Percentiles rank a stretch among this genome's conserved stretches.
Conservation (phyloP, 1,140 invertebrate genomes). For the Littorina saxatilis region DNA sequence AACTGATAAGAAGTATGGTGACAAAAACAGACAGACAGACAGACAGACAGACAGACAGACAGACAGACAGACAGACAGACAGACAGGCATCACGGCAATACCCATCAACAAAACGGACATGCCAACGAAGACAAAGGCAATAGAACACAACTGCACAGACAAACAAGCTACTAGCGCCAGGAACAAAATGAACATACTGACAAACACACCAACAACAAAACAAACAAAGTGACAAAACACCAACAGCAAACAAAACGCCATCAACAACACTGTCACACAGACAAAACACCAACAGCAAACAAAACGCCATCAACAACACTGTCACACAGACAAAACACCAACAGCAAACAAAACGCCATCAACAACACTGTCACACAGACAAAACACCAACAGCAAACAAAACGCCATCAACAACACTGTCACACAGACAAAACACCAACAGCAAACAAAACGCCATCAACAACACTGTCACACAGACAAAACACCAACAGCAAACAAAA, state of each 20-base stretch:
- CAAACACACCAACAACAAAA: neutral
- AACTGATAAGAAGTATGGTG: no score
- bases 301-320: neutral
- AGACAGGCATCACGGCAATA: neutral
- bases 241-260: no score
- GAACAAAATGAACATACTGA: no score
- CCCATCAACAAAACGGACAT: neutral
- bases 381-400: neutral
- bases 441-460: neutral
- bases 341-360: no score
- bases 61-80: neutral
- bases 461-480: neutral
- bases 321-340: constrained; percentile 1
- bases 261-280: neutral
- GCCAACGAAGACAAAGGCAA: neutral
- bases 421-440: neutral
- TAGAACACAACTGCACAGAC: constrained; percentile 19
- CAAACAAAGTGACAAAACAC: neutral
- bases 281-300: neutral
- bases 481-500: neutral
- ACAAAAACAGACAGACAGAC: neutral
- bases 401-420: no score
- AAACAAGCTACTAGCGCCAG: neutral
- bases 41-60: neutral
- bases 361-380: neutral